phyloP scores from a whole-genome alignment of 1,140 invertebrate genomes.

The Leptopilina boulardi region DNA sequence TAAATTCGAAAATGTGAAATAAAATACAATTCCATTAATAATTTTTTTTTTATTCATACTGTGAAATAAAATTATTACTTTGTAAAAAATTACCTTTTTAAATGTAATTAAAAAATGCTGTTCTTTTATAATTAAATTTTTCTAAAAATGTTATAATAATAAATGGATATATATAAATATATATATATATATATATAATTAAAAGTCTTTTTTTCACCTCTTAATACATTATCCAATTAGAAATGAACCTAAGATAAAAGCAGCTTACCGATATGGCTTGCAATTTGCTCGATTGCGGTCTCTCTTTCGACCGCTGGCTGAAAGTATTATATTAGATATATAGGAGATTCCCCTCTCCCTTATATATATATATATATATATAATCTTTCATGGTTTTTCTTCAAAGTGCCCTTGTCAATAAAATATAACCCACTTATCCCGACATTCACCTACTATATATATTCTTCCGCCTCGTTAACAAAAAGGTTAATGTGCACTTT shows the following conservation, averaged over 20 bases:
- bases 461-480: constrained; percentile 8
- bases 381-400: constrained; percentile 10
- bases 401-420: constrained; percentile 19
- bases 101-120: no score
- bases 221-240: background rate
- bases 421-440: constrained; percentile 20
- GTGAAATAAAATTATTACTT: no score
- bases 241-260: constrained; percentile 7
- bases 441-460: background rate
- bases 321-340: no score
- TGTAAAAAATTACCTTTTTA: no score
- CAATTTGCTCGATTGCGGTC: constrained; percentile 21
- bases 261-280: background rate
- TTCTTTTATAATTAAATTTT: no score
- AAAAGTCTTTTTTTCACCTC: background rate
- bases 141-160: no score
- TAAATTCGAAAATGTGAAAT: no score
- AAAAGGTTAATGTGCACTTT: constrained; percentile 20
- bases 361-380: no score
- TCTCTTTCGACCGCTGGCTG: constrained; percentile 1
- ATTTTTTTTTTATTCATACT: no score
- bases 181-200: background rate
- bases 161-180: background rate
- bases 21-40: no score
- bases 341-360: background rate